Percentiles rank a stretch among this genome's conserved stretches.
These are phyloP conservation scores for Syngnathus floridae DNA, from an alignment of 2,113 vertebrate genomes.

Conservation along the genomic window DNA sequence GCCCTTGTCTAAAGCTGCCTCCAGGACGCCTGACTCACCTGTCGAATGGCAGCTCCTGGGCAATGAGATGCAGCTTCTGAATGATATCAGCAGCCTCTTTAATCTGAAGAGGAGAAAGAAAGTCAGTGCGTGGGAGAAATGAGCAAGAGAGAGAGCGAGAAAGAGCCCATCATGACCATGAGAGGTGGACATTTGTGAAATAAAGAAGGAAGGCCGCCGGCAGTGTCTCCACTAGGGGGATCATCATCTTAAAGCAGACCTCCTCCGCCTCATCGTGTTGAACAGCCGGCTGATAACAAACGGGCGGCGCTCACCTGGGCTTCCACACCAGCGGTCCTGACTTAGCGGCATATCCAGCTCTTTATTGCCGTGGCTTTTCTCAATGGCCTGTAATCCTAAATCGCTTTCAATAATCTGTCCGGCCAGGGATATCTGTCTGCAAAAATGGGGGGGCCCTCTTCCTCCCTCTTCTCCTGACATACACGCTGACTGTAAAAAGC, in stretches of 20 bases:
- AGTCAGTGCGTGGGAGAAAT: not conserved
- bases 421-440: conserved; percentile 69
- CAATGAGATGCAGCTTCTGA: conserved; percentile 98
- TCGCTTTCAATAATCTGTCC: conserved; percentile 77
- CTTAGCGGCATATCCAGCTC: conserved; percentile 64
- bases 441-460: conserved; percentile 45
- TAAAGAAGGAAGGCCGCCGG: conserved; percentile 50
- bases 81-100: conserved; percentile 99
- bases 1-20: conserved; percentile 46
- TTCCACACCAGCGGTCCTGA: conserved; percentile 54
- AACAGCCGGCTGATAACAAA: conserved; percentile 60
- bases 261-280: conserved; percentile 54
- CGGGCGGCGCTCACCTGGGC: conserved; percentile 65
- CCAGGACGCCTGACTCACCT: conserved; percentile 73
- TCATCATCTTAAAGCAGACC: conserved; percentile 61
- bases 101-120: conserved; percentile 73
- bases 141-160: conserved; percentile 7
- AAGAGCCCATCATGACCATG: conserved; percentile 27
- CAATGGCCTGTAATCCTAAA: conserved; percentile 76
- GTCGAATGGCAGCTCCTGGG: conserved; percentile 97
- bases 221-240: conserved; percentile 49
- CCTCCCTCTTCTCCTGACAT: conserved; percentile 49
- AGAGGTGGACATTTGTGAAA: conserved; percentile 49
- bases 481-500: conserved; percentile 61
- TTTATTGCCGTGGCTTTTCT: conserved; percentile 68